These are phyloP conservation scores for Loripinus fragilis DNA, from an alignment of 2,888 invertebrate species.

Conservation along the genomic window DNA sequence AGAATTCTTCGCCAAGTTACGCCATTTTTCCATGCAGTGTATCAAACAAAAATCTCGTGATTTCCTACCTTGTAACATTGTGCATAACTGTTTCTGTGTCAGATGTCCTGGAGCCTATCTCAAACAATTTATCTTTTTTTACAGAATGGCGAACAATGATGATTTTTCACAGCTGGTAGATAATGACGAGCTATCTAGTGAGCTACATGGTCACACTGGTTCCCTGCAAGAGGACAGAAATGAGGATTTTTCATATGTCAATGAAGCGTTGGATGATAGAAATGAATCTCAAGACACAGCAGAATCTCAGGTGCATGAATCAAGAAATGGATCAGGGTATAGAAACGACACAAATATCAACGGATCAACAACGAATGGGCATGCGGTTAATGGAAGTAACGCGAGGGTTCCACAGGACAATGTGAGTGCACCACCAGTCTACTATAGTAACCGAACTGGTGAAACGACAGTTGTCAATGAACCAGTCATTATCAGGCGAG, in stretches of 20 bases:
- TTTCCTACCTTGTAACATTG: too few relatives aligned
- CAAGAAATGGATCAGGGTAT: background rate
- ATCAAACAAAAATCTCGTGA: too few relatives aligned
- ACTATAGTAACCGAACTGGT: conserved; percentile 60
- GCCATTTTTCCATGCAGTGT: too few relatives aligned
- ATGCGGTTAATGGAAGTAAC: conserved; percentile 12
- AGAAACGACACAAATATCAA: background rate
- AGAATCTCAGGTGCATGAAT: background rate
- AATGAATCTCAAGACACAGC: background rate
- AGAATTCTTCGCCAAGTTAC: too few relatives aligned
- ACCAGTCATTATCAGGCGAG: conserved; percentile 54
- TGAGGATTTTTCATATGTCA: background rate
- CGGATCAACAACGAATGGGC: background rate
- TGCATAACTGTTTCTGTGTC: too few relatives aligned
- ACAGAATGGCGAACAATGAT: conserved; percentile 49
- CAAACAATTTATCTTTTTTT: too few relatives aligned
- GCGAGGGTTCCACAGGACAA: conserved; percentile 12
- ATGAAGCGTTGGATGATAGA: conserved; percentile 1
- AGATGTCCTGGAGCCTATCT: too few relatives aligned
- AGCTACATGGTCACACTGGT: conserved; percentile 31
- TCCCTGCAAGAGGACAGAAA: background rate
- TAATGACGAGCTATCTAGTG: conserved; percentile 46
- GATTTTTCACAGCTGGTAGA: conserved; percentile 52
- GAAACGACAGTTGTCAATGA: conserved; percentile 62
- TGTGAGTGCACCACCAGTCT: conserved; percentile 46